Conservation (phyloP, 2,113 vertebrate genomes). For the Ophiodon elongatus region DNA sequence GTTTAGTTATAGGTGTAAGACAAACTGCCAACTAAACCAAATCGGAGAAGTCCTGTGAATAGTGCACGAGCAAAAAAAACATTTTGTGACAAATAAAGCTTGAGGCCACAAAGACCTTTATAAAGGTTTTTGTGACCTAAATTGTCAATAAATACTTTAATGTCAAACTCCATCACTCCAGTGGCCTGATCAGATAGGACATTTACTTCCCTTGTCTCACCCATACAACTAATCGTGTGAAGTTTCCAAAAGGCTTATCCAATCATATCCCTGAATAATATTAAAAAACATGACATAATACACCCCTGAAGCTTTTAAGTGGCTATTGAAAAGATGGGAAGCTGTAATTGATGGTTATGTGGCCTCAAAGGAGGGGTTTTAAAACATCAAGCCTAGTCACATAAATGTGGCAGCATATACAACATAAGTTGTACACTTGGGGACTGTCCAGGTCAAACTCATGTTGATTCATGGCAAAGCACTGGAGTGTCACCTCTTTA, state of each 20-base stretch:
- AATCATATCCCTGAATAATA: not conserved
- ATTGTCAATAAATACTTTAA: conserved; percentile 58
- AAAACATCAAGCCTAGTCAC: not conserved
- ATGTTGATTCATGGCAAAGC: conserved; percentile 60
- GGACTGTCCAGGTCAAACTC: conserved; percentile 32
- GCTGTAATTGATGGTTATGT: conserved; percentile 41
- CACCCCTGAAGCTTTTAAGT: not conserved
- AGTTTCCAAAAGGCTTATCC: not conserved
- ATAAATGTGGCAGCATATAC: conserved; percentile 49
- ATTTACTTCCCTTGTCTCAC: not conserved
- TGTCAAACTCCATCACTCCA: conserved; percentile 34
- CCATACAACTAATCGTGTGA: not conserved
- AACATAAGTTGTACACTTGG: conserved; percentile 11
- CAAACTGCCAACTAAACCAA: conserved; percentile 9
- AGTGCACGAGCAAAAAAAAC: conserved; percentile 52
- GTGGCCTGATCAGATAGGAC: conserved; percentile 9
- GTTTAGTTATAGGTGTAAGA: not conserved
- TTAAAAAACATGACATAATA: conserved; percentile 4
- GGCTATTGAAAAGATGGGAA: not conserved
- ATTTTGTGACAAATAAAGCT: conserved; percentile 53
- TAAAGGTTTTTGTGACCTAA: conserved; percentile 58
- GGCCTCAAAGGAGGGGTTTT: conserved; percentile 36
- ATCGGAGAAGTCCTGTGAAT: not conserved
- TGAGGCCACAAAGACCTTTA: conserved; percentile 54
- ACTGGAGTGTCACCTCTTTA: conserved; percentile 36